Evolutionary conservation across 2,888 invertebrate genomes (phyloP).

Genomic region (Emmelina monodactyla): DNA sequence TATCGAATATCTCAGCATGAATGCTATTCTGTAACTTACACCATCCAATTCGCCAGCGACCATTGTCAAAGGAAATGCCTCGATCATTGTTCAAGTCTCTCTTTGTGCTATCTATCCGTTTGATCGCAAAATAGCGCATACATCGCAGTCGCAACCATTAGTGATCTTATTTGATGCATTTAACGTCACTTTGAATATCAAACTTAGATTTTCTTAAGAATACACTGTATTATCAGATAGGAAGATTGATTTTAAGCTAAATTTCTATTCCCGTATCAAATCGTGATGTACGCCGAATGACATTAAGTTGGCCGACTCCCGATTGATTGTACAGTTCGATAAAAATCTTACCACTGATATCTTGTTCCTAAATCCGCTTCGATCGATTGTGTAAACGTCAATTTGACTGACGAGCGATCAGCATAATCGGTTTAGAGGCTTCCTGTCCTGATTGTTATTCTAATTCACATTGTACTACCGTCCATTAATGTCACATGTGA

Average conservation of each 20-base stretch:
- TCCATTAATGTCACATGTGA: conserved; percentile 47
- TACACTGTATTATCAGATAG: too few species aligned
- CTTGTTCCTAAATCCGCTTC: conserved; percentile 45
- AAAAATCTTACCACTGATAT: conserved; percentile 40
- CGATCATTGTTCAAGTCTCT: conserved; percentile 57
- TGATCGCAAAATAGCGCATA: conserved; percentile 40
- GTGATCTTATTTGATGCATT: too few species aligned
- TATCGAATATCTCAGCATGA: too few species aligned
- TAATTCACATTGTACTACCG: conserved; percentile 48
- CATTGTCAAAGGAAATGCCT: conserved; percentile 61
- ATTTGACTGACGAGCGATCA: conserved; percentile 51
- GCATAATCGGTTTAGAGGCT: conserved; percentile 58
- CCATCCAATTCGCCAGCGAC: conserved; percentile 24
- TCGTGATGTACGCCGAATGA: conserved; percentile 19
- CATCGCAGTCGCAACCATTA: too few species aligned
- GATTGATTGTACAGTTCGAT: conserved; percentile 30
- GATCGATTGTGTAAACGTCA: conserved; percentile 48
- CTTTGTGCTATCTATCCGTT: conserved; percentile 41
- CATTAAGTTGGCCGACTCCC: conserved; percentile 16
- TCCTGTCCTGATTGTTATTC: conserved; percentile 53
- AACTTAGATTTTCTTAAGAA: too few species aligned
- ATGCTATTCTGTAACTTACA: conserved; percentile 13
- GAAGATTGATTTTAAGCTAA: too few species aligned
- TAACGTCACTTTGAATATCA: too few species aligned
- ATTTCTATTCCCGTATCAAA: conserved; percentile 12